Evolutionary conservation across 2,888 invertebrate species (phyloP).

Genomic region (Imbricaverruca yamaguchii): DNA sequence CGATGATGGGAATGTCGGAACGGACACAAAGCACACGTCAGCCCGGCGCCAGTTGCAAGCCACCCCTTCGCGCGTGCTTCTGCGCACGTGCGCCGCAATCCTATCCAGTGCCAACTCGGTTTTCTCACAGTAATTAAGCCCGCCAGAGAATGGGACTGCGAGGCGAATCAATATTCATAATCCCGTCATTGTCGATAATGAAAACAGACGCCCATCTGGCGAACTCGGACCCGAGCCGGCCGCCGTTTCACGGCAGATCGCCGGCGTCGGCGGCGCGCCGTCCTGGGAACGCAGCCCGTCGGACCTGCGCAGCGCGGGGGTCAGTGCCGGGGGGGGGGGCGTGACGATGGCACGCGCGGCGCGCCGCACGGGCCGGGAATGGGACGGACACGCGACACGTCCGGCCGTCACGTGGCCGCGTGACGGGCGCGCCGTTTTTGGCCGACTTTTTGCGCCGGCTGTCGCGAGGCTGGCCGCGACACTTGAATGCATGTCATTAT

Average conservation of each 20-base stretch:
- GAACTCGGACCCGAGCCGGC: not conserved
- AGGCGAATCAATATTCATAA: constrained; percentile 5
- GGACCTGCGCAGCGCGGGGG: no score
- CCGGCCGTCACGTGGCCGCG: not conserved
- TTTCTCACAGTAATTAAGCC: constrained; percentile 3
- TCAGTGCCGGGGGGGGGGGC: not conserved
- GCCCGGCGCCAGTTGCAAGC: no score
- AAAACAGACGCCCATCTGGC: not conserved
- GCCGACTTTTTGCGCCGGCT: not conserved
- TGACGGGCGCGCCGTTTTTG: not conserved
- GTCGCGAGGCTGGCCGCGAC: not conserved
- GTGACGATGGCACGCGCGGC: no score
- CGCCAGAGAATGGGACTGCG: not conserved
- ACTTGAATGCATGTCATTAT: not conserved
- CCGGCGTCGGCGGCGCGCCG: not conserved
- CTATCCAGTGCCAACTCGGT: not conserved
- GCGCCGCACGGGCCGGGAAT: not conserved
- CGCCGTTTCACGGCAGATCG: not conserved
- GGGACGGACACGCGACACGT: not conserved
- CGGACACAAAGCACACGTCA: no score
- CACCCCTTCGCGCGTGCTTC: no score
- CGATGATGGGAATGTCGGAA: no score
- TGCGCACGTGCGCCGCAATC: no score
- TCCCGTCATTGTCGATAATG: constrained; percentile 11
- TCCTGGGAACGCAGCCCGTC: no score